phyloP scores from a whole-genome alignment of 37 sponge, comb jelly and placozoan species.

The Cladorhizidae sp. region DNA sequence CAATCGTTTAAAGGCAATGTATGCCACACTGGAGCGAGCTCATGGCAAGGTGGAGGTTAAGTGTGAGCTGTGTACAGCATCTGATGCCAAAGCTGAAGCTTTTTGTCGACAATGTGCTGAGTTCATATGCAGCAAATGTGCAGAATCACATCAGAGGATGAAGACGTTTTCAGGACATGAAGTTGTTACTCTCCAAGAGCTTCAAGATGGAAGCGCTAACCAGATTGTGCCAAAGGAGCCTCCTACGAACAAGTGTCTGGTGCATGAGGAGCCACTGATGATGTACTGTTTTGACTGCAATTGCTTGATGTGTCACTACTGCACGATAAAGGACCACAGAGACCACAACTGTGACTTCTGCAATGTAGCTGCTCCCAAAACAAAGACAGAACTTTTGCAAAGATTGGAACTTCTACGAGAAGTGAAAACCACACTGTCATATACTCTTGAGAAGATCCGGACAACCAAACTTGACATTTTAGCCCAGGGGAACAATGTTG shows the following conservation, averaged over 20 bases:
- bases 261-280: constrained; percentile 27
- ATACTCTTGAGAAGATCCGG: background rate
- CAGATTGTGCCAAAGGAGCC: background rate
- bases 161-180: constrained; percentile 21
- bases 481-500: background rate
- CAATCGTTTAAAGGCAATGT: constrained; percentile 14
- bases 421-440: background rate
- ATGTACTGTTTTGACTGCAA: constrained; percentile 43
- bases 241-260: constrained; percentile 9
- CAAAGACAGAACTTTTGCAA: constrained; percentile 9
- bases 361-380: constrained; percentile 14
- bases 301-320: constrained; percentile 38
- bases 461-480: background rate
- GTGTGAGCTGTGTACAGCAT: constrained; percentile 24
- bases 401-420: constrained; percentile 6
- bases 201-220: constrained; percentile 31
- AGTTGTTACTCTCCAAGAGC: constrained; percentile 18
- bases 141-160: constrained; percentile 6
- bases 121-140: constrained; percentile 33
- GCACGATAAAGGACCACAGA: constrained; percentile 18
- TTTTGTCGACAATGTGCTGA: constrained; percentile 38
- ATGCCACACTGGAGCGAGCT: constrained; percentile 3
- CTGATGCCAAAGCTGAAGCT: background rate
- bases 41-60: constrained; percentile 34
- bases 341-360: constrained; percentile 29